Conservation (phyloP, 1,140 invertebrate species). For the Ceratina calcarata region DNA sequence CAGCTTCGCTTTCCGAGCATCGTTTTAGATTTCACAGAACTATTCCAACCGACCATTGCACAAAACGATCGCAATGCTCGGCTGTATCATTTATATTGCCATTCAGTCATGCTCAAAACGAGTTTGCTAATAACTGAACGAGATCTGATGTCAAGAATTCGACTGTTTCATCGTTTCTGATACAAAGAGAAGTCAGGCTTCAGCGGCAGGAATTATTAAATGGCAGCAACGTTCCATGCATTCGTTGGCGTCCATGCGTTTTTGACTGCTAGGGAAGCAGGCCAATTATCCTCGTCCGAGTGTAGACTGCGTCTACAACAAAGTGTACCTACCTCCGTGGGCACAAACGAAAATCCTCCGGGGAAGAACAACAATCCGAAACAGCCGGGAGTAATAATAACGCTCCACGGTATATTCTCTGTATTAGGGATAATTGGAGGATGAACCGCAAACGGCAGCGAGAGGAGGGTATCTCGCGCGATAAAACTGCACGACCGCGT, state of each 20-base stretch:
- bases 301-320: conserved; percentile 1
- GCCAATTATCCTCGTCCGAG: conserved; percentile 16
- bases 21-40: conserved; percentile 3
- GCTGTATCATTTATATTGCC: too few species aligned
- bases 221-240: background rate
- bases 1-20: background rate
- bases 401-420: conserved; percentile 65
- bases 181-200: background rate
- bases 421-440: conserved; percentile 72
- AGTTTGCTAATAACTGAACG: too few species aligned
- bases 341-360: conserved; percentile 36
- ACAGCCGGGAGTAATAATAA: conserved; percentile 64
- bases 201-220: background rate
- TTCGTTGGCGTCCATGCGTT: background rate
- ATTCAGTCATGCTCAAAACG: too few species aligned
- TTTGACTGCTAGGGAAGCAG: background rate
- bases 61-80: background rate
- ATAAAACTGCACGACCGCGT: conserved; percentile 52
- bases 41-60: background rate
- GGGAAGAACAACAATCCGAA: conserved; percentile 53
- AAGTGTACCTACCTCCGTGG: conserved; percentile 1
- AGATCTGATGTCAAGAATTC: too few species aligned
- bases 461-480: conserved; percentile 55
- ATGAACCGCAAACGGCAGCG: conserved; percentile 65
- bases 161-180: background rate